phyloP scores from a whole-genome alignment of 2,113 vertebrate species.

The Actinemys pallida region DNA sequence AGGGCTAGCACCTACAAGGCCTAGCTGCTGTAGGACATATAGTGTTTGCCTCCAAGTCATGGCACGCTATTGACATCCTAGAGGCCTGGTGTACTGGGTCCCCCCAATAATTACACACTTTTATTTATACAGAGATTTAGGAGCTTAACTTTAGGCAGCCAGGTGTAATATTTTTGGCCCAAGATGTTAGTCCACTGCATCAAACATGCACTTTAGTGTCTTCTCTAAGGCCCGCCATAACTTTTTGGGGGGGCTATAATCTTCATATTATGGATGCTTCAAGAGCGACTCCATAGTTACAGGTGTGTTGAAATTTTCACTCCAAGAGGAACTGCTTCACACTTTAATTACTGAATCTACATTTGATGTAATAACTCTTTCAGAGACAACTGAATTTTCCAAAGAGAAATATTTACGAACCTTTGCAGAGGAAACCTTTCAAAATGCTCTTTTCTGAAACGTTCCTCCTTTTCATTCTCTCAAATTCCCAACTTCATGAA shows the following conservation, averaged over 20 bases:
- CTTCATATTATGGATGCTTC: neutral
- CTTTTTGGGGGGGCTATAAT: neutral
- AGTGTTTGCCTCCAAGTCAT: too few relatives aligned
- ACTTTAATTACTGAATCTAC: neutral
- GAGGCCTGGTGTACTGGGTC: too few relatives aligned
- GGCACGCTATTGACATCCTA: too few relatives aligned
- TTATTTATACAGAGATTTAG: too few relatives aligned
- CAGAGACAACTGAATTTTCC: neutral
- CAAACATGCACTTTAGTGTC: too few relatives aligned
- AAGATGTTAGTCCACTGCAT: too few relatives aligned
- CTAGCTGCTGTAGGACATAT: too few relatives aligned
- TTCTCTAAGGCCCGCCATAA: too few relatives aligned
- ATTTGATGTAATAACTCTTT: neutral
- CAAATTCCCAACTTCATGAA: neutral
- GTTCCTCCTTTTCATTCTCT: neutral
- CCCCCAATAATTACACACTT: too few relatives aligned
- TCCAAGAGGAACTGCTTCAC: neutral
- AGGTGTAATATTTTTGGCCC: too few relatives aligned
- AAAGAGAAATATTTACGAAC: neutral
- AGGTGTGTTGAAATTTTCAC: neutral
- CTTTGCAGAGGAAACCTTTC: neutral
- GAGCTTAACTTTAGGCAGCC: too few relatives aligned
- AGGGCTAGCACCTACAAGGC: too few relatives aligned
- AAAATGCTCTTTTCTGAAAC: neutral
- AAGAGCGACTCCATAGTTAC: neutral